phyloP scores from a whole-genome alignment of 1,140 invertebrate genomes.

The Drosophila subobscura region DNA sequence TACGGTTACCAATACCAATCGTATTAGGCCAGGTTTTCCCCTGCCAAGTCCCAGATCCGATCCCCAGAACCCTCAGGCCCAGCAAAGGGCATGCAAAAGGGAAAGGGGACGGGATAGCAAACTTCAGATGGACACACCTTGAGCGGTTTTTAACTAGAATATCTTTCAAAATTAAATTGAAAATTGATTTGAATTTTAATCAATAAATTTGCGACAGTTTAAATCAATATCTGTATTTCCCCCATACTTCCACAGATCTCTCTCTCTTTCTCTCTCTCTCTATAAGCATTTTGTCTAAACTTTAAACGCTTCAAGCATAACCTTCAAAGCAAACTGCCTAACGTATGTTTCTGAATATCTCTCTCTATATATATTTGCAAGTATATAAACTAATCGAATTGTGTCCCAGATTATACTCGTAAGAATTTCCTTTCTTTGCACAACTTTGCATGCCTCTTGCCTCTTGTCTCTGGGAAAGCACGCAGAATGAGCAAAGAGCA shows the following conservation, averaged over 20 bases:
- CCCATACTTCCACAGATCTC: too few relatives aligned
- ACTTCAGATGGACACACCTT: conserved; percentile 26
- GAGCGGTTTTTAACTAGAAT: neutral
- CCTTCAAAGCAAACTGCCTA: conserved; percentile 36
- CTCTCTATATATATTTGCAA: conserved; percentile 7
- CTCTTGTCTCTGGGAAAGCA: conserved; percentile 34
- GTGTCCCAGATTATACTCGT: conserved; percentile 24
- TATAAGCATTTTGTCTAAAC: conserved; percentile 18
- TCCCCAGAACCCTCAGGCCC: conserved; percentile 1
- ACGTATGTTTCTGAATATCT: neutral
- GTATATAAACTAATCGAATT: conserved; percentile 59
- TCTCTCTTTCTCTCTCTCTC: neutral
- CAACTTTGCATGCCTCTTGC: conserved; percentile 71
- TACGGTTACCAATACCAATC: conserved; percentile 70
- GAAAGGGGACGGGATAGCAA: conserved; percentile 43
- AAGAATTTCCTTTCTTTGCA: conserved; percentile 47
- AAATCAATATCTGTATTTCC: neutral
- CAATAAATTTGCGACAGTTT: conserved; percentile 31
- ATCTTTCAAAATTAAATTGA: conserved; percentile 16
- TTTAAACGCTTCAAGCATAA: conserved; percentile 65
- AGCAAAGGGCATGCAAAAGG: conserved; percentile 56
- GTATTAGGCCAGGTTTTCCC: conserved; percentile 42
- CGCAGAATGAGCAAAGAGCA: neutral
- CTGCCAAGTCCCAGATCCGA: conserved; percentile 4
- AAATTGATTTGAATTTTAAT: conserved; percentile 21